phyloP scores from a whole-genome alignment of 2,113 vertebrate genomes.

The Pithys albifrons region DNA sequence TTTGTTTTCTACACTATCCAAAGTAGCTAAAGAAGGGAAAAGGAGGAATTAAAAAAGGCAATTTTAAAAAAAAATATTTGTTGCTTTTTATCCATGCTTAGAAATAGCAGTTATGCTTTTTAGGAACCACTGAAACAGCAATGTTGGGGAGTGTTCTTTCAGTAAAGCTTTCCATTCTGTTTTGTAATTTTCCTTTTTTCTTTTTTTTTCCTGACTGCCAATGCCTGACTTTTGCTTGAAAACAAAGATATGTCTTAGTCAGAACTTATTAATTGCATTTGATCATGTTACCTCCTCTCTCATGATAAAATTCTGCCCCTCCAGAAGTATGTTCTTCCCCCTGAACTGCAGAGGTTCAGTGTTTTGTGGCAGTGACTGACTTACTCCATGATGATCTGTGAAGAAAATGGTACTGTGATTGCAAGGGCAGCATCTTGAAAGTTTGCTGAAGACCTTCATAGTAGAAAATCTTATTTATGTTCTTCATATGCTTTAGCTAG shows the following conservation, averaged over 20 bases:
- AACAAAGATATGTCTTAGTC: background rate
- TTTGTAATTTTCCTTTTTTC: background rate
- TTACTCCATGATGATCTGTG: background rate
- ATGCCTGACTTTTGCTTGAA: background rate
- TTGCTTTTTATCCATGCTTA: background rate
- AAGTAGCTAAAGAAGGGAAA: background rate
- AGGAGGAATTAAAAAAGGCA: fast-evolving
- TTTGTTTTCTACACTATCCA: background rate
- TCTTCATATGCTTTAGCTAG: background rate
- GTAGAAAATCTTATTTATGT: background rate
- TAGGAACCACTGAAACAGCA: background rate
- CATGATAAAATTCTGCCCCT: background rate
- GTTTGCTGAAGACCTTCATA: background rate
- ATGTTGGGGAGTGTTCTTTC: background rate
- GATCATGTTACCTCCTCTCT: background rate
- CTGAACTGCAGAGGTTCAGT: background rate
- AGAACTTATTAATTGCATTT: background rate
- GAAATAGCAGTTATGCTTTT: background rate
- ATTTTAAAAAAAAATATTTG: background rate
- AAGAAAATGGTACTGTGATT: background rate
- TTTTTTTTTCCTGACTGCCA: background rate
- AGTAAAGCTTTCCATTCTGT: fast-evolving
- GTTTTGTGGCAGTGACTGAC: background rate
- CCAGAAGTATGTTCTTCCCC: background rate
- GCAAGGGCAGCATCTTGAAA: background rate